These are phyloP conservation scores for Drosophila acutilabella DNA, from an alignment of 2,888 invertebrate species.

Conservation along the genomic window DNA sequence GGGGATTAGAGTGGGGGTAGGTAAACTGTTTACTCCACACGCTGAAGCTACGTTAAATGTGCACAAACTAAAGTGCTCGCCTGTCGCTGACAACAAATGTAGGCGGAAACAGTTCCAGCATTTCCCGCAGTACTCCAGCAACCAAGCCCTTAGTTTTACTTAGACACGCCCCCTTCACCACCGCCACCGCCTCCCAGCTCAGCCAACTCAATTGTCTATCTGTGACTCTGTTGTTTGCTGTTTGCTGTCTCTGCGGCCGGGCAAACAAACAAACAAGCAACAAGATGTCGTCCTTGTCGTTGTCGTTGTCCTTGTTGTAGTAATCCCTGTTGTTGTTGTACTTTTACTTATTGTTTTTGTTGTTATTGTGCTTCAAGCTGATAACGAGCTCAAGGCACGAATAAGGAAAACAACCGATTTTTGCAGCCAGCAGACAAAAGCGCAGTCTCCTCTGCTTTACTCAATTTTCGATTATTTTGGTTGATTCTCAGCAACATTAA, in stretches of 20 bases:
- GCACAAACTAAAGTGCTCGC: constrained; percentile 58
- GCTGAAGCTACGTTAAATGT: constrained; percentile 44
- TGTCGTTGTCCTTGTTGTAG: constrained; percentile 5
- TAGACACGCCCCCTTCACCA: not conserved
- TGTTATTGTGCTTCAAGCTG: constrained; percentile 39
- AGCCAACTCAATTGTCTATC: constrained; percentile 32
- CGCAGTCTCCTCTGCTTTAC: constrained; percentile 32
- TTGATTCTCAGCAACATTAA: constrained; percentile 10
- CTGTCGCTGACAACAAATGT: constrained; percentile 62
- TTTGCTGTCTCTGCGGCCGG: constrained; percentile 59
- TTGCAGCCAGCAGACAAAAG: constrained; percentile 50
- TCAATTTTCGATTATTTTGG: constrained; percentile 10
- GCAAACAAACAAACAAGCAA: constrained; percentile 52
- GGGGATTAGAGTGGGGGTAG: not conserved
- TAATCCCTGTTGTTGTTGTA: constrained; percentile 2
- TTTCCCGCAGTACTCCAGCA: not conserved
- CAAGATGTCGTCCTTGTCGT: constrained; percentile 34
- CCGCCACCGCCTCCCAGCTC: too few relatives aligned
- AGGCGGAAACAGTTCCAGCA: constrained; percentile 34
- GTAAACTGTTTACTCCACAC: constrained; percentile 20
- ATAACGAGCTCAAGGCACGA: constrained; percentile 53
- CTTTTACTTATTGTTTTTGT: not conserved
- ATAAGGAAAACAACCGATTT: constrained; percentile 37
- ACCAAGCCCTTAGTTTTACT: constrained; percentile 1
- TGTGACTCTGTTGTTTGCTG: constrained; percentile 12